Base-by-base conservation (phyloP, 1,140 invertebrate genomes). In the Eulimnadia texana region DNA sequence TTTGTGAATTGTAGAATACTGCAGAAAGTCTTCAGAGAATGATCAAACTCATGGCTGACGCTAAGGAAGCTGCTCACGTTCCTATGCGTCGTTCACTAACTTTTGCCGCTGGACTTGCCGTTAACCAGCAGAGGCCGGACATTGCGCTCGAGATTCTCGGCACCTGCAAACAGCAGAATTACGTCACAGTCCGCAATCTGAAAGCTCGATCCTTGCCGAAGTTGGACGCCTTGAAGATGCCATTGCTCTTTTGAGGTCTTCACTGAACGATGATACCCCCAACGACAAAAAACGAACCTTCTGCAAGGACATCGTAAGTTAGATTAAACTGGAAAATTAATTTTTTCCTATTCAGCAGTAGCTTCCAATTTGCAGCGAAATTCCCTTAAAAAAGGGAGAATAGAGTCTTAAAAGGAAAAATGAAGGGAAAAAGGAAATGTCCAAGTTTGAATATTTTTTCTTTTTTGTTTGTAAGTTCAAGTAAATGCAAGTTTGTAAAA, bases 151-250 rank as follows among this genome's bases (percentile, higher is more conserved):
- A 90, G 74, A 74, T 86, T 25, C 61, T 86, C 22, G 68, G 76
- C 1, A 63, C 66, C 24, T 64, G 76, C 11, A 76, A 68, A 66
- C 72, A 76, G 49, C 72, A 74, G 56, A 76, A 79, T 63, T 86
- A 84, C 67, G 80, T 85, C 0, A 82, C 81, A 16, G 68, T 84
- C 1, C 78, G 83, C 64, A 84, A 82, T 76, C 70, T 88, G 13
- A 85, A 82, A 72, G 73, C 76, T 3, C 64, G 72, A 49, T 80
- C 81, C 77, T 84, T 42, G 70, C 77, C 24, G 70, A 81, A 27
- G 63, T 88, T 55, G 78, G 79, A 2, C 72, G 83, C 65, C 68
- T 80, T 1, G 78, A 85, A 28, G 84, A 89, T 66, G 75, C 79
- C 29, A 69, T 86, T 9, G 74, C 79, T 1, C 70, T 85, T 47